Base-by-base conservation (phyloP, 2,113 vertebrate genomes). In the Plectropomus leopardus region DNA sequence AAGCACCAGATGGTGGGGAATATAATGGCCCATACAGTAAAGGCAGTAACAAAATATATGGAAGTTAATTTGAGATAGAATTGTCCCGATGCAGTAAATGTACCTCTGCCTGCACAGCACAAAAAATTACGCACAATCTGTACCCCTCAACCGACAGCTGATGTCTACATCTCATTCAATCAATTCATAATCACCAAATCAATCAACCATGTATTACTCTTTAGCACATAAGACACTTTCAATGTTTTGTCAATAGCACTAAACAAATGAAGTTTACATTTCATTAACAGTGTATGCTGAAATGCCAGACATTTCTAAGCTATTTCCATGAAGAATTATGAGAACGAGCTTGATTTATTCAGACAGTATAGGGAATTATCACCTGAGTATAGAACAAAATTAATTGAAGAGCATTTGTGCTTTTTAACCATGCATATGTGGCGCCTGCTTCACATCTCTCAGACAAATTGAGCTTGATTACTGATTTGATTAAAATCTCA, bases 401-500 rank as follows among this genome's bases (percentile, higher is more conserved):
- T 61, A 5, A 72, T 26, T 67, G 28, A 64, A 26, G 47, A 63
- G 57, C 47, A 19, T 50, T 71, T 50, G 13, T 69, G 47, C 55
- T 76, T 82, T 65, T 66, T 24, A 60, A n/a, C 47, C 55, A 28
- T 58, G 60, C 19, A 64, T 65, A 75, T 51, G 23, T 8, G 2
- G n/a, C 48, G 40, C 26, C 26, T 65, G 4, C 58, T 64, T 67
- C 61, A 59, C 48, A 44, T 2, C 15, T 13, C 54, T 53, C 44
- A 7, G 59, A 53, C 15, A 75, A 78, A 75, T 76, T 86, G 24
- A 50, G 76, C 42, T 24, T 81, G 78, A 88, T 86, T 78, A 42
- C 53, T 81, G 63, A 85, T 79, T 81, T 80, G 64, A 83, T 87
- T 48, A 63, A 59, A n/a, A 65, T 77, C 71, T 70, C 64, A 55